A percentile compares a stretch with the other conserved stretches of the same genome.
Conservation (phyloP, 1,140 invertebrate species). For the Phthorimaea operculella region DNA sequence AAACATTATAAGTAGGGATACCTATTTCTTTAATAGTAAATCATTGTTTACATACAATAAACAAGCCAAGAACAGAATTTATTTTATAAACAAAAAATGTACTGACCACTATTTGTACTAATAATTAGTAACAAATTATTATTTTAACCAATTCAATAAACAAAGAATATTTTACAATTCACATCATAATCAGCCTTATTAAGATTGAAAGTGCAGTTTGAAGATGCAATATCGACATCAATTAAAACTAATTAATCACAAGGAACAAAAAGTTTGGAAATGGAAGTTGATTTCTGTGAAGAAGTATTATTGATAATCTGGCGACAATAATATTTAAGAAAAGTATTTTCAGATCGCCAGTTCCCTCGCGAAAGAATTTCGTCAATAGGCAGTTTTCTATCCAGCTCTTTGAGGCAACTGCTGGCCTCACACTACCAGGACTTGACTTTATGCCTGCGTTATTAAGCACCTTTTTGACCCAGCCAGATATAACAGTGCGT, state of each 20-base stretch:
- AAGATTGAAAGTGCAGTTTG: too few species aligned
- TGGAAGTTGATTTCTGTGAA: not conserved
- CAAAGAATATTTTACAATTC: too few species aligned
- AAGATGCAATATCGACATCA: too few species aligned
- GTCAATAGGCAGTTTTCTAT: conserved; percentile 15
- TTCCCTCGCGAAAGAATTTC: conserved; percentile 27
- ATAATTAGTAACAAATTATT: too few species aligned
- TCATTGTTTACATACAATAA: too few species aligned
- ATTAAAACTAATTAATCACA: not conserved
- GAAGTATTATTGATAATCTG: conserved; percentile 11
- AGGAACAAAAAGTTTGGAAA: not conserved
- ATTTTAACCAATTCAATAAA: too few species aligned
- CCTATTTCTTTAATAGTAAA: too few species aligned
- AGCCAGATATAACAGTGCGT: not conserved
- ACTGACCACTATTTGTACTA: too few species aligned
- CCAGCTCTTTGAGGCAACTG: conserved; percentile 24
- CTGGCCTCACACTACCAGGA: conserved; percentile 23
- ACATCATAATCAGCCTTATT: too few species aligned
- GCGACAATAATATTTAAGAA: conserved; percentile 22
- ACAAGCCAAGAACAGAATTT: too few species aligned
- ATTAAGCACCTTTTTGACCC: not conserved
- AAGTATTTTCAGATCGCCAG: conserved; percentile 25
- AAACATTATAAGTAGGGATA: too few species aligned
- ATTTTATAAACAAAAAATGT: too few species aligned
- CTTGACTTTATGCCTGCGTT: conserved; percentile 8